These are phyloP conservation scores for Drosophila serrata DNA, from an alignment of 1,140 invertebrate species.

Conservation along the genomic window DNA sequence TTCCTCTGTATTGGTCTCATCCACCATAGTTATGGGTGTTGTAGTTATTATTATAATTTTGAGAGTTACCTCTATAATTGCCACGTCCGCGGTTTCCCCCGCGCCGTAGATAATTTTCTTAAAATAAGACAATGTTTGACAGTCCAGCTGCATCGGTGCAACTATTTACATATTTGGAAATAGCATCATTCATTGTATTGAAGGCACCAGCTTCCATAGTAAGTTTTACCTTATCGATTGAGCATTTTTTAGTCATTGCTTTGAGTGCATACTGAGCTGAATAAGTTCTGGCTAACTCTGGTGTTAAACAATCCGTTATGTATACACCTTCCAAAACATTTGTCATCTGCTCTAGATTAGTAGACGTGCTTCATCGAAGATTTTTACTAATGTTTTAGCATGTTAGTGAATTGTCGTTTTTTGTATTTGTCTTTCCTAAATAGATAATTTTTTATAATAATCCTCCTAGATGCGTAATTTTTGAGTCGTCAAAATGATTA, in stretches of 20 bases:
- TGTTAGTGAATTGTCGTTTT: no score
- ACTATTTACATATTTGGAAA: constrained; percentile 39
- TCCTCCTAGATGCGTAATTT: no score
- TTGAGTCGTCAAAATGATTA: no score
- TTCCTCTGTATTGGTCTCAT: neutral
- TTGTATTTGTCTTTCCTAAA: no score
- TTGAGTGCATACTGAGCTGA: no score
- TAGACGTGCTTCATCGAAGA: no score
- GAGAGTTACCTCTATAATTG: neutral
- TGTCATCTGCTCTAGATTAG: no score
- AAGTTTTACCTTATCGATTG: constrained; percentile 29
- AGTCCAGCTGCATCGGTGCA: constrained; percentile 15
- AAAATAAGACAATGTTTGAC: constrained; percentile 4
- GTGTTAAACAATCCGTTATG: no score
- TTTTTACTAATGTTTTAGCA: no score
- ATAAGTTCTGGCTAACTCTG: no score
- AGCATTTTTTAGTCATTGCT: neutral
- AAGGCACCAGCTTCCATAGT: constrained; percentile 36
- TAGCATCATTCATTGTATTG: constrained; percentile 20
- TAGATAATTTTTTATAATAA: no score
- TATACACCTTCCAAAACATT: no score
- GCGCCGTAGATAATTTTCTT: constrained; percentile 2
- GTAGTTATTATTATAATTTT: neutral
- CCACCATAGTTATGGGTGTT: neutral
- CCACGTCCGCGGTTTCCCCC: neutral